Evolutionary conservation across 64 coral and sea anemone species (phyloP), one percentile per base, ranked within the genome.

Genomic region (Dendrophyllia cribrosa): DNA sequence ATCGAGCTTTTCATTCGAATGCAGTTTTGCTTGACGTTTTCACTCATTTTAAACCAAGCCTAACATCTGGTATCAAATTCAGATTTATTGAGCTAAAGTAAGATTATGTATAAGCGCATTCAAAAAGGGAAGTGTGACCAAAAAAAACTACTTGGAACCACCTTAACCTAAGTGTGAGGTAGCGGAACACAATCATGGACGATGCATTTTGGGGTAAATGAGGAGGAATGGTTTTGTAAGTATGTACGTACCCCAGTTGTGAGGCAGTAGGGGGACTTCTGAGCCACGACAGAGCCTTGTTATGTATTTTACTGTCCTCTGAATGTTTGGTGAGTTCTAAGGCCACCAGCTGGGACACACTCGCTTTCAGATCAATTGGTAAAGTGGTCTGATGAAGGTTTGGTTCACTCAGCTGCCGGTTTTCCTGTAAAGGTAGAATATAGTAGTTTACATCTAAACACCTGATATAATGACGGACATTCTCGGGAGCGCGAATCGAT

Each of bases 301-400:
- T 91, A 83, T 96, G 93, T 45, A 99, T 89, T 56, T 99, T 99
- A 59, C 91, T 94, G 11, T 92, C 95, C 83, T 99, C 96, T 43
- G 97, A 86, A 9, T 93, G 97, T 56, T 99, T 96, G 2, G 91
- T 96, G 14, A 99, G 74, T 61, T 96, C 91, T 24, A 99, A 80
- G 19, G 97, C 94, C 3, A 91, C 91, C 51, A 99, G 83, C 85
- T 99, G 97, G 0, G 94, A 79, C 46, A 99, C 87, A 17, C 90
- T 91, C 9, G 94, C 97, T 79, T 99, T 99, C 43, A 99, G 92
- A 46, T 99, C 91, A 61, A 99, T 95, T 19, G 94, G 94, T 5
- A 99, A 56, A 49, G 94, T 96, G 6, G 92, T 95, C 43, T 96
- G 90, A 68, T 95, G 89, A 11, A 99, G 78, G 78, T 99, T 95